Evolutionary conservation across 2,113 vertebrate genomes (phyloP).

Genomic region (Pyxicephalus adspersus): DNA sequence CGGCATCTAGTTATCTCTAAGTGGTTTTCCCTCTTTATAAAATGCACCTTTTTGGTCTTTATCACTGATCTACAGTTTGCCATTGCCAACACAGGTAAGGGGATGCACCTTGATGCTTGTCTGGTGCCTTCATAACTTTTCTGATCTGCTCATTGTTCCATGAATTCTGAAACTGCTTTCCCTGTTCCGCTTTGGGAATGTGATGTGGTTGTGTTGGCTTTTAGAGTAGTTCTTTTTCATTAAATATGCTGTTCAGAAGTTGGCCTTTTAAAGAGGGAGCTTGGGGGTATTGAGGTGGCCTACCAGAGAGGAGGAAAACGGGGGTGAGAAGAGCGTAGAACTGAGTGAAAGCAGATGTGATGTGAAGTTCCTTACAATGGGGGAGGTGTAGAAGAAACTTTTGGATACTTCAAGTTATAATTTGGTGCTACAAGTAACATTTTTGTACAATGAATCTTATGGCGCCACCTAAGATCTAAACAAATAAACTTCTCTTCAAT

Average conservation of each 20-base stretch:
- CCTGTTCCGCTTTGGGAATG: conserved; percentile 6
- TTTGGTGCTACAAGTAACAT: background rate
- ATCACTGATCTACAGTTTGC: background rate
- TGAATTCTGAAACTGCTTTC: conserved; percentile 1
- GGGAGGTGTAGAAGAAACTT: conserved; percentile 57
- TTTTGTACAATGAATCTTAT: background rate
- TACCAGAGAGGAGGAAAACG: conserved; percentile 24
- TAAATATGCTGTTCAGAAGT: background rate
- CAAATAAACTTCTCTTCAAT: background rate
- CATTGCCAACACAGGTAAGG: conserved; percentile 40
- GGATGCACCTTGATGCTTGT: background rate
- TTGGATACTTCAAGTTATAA: conserved; percentile 26
- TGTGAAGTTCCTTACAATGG: conserved; percentile 57
- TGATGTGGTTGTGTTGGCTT: conserved; percentile 15
- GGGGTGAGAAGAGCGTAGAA: conserved; percentile 42
- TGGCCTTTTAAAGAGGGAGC: background rate
- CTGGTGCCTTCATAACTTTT: background rate
- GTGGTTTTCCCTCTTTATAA: conserved; percentile 33
- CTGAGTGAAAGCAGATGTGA: conserved; percentile 89
- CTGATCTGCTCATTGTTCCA: background rate
- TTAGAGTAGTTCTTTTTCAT: background rate
- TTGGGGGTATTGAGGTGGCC: background rate
- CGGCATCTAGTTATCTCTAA: conserved; percentile 22
- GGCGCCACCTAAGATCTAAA: background rate
- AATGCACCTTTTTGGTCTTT: conserved; percentile 7